Evolutionary conservation across 2,113 vertebrate genomes (phyloP), one percentile per base, ranked within the genome.

Genomic region (Peromyscus maniculatus): DNA sequence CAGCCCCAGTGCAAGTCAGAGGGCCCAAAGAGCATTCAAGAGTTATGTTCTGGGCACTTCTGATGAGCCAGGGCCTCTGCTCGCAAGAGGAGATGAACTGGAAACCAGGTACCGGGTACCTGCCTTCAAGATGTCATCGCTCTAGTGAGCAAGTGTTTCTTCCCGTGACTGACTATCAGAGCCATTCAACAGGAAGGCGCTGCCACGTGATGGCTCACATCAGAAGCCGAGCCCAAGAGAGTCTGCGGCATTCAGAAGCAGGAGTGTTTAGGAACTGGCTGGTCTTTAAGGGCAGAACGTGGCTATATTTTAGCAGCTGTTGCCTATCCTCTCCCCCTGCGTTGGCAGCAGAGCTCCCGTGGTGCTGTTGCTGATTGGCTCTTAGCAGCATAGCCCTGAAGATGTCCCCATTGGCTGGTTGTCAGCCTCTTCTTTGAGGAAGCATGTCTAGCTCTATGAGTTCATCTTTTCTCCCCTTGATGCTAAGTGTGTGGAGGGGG

Each of bases 271-370:
- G 17, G 64, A 24, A 74, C 11, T 2, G 22, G 13, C 8, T 33
- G 7, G 21, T 21, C 82, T 94, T 55, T 16, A 49, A 52, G 12
- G 64, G 19, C 43, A 69, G 49, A 91, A 77, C 2, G 28, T 1
- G 0, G 9, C 11, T 7, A 3, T 4, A 31, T 3, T 19, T 7
- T 4, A 0, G 0, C 5, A 17, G 17, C 43, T 17, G 1, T 15
- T 7, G 7, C 19, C 0, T 21, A 55, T 22, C 67, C 52, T 5
- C 7, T 33, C 21, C 7, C 21, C 39, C 77, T 10, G 0, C 0
- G 22, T n/a, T 19, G 19, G 64, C 13, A 7, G 52, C 10, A 0
- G 46, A 79, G 0, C 43, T 17, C 3, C 31, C 33, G 3, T 28
- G 66, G 55, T 26, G 13, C 28, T 7, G 13, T 11, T 66, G 52